Conservation (phyloP, 2,113 vertebrate genomes). For the Xerus inauris region DNA sequence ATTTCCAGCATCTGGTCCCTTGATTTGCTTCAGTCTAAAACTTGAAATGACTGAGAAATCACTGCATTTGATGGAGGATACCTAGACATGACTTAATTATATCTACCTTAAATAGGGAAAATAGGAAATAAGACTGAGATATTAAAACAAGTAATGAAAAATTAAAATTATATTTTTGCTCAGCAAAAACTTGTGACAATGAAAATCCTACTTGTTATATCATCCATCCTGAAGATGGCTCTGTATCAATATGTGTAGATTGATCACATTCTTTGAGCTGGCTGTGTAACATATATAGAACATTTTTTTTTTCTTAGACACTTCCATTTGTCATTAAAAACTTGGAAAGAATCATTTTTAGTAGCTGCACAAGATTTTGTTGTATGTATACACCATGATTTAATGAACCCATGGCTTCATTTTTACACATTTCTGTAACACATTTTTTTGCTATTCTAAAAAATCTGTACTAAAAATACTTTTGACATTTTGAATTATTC, state of each 20-base stretch:
- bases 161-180: slow-evolving; percentile 24
- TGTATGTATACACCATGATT: slow-evolving; percentile 30
- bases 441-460: slow-evolving; percentile 32
- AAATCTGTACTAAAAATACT: slow-evolving; percentile 65
- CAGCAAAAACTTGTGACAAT: background rate
- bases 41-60: slow-evolving; percentile 8
- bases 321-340: slow-evolving; percentile 44
- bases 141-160: slow-evolving; percentile 19
- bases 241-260: background rate
- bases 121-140: background rate
- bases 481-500: slow-evolving; percentile 68
- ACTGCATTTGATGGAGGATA: background rate
- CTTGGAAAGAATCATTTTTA: slow-evolving; percentile 48
- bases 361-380: slow-evolving; percentile 51
- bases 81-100: background rate
- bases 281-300: background rate
- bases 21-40: background rate
- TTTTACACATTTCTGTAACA: slow-evolving; percentile 51
- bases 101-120: background rate
- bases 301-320: background rate
- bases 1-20: background rate
- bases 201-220: background rate
- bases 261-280: background rate
- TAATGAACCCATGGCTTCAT: slow-evolving; percentile 1
- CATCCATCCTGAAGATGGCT: background rate